A percentile compares a stretch with the other conserved stretches of the same genome.
phyloP scores from a whole-genome alignment of 1,140 invertebrate species.

The Palaemon carinicauda region DNA sequence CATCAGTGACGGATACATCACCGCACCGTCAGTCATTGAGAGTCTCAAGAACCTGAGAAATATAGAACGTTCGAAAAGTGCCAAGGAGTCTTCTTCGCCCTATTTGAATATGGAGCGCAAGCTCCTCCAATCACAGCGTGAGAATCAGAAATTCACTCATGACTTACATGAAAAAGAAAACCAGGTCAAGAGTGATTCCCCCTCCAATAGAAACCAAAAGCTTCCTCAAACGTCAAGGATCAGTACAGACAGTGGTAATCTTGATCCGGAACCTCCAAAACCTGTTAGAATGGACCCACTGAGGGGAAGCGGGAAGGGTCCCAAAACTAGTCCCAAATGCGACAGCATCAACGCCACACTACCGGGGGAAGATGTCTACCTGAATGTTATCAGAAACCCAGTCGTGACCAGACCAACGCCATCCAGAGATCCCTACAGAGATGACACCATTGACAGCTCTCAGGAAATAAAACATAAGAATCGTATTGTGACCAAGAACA shows the following conservation, averaged over 20 bases:
- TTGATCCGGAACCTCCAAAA: background rate
- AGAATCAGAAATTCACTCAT: no score
- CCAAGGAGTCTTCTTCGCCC: background rate
- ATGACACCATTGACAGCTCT: slow-evolving; percentile 29
- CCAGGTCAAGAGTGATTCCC: no score
- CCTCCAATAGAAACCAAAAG: no score
- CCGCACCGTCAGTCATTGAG: background rate
- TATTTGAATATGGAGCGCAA: no score
- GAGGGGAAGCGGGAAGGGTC: no score
- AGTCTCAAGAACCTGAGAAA: slow-evolving; percentile 28
- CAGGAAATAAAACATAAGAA: background rate
- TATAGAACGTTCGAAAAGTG: slow-evolving; percentile 1
- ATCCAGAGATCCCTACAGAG: slow-evolving; percentile 20
- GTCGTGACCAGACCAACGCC: background rate
- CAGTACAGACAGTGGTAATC: no score
- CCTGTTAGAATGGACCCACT: background rate
- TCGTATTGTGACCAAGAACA: background rate
- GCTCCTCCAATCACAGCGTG: no score
- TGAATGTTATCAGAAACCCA: slow-evolving; percentile 33
- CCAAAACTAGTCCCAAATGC: background rate
- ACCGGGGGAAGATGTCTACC: slow-evolving; percentile 19
- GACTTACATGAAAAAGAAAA: no score
- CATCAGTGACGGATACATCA: background rate
- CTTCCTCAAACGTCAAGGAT: no score
- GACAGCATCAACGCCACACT: slow-evolving; percentile 2